These are phyloP conservation scores for Trichechus manatus DNA, from an alignment of 2,113 vertebrate species.

Conservation along the genomic window DNA sequence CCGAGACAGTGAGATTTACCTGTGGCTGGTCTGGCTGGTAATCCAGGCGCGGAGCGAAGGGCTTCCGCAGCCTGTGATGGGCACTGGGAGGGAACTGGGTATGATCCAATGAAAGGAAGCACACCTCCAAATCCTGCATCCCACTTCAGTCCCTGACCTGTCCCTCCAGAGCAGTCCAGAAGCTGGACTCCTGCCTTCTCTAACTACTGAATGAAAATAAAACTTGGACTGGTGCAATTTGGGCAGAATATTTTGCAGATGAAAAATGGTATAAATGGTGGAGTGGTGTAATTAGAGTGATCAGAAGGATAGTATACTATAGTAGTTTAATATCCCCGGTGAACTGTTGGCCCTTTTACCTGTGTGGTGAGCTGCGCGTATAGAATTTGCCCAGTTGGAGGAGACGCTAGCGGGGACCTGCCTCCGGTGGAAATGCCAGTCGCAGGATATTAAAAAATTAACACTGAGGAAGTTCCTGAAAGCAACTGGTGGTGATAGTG, in stretches of 20 bases:
- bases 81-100: not conserved
- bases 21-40: conserved; percentile 1
- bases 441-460: not conserved
- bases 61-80: no score
- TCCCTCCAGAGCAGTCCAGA: not conserved
- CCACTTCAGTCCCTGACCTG: not conserved
- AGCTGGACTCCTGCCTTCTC: not conserved
- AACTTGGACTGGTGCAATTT: not conserved
- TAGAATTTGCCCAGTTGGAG: not conserved
- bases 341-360: not conserved
- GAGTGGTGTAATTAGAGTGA: not conserved
- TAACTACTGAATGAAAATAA: not conserved
- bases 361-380: not conserved
- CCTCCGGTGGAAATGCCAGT: not conserved
- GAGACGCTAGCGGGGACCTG: not conserved
- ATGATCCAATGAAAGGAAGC: not conserved
- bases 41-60: not conserved
- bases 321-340: not conserved
- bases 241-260: not conserved
- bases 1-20: not conserved
- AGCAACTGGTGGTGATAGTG: not conserved
- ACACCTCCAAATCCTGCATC: not conserved
- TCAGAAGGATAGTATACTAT: not conserved
- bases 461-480: conserved; percentile 42
- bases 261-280: not conserved